phyloP scores from a whole-genome alignment of 2,888 invertebrate genomes.

The Leptopilina drosophilae region DNA sequence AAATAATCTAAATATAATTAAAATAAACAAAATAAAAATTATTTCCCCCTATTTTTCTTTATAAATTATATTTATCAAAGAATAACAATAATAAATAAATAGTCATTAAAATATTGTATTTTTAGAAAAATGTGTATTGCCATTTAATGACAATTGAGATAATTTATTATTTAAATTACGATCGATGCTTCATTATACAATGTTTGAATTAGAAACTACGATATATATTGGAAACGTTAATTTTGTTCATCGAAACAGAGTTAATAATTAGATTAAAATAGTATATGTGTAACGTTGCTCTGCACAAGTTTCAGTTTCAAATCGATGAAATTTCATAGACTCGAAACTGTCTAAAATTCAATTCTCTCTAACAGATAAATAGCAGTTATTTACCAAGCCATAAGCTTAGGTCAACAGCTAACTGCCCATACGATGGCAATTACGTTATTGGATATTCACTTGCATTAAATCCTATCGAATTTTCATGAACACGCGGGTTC shows the following conservation, averaged over 20 bases:
- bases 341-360: slow-evolving; percentile 20
- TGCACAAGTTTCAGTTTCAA: slow-evolving; percentile 4
- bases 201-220: background rate
- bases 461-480: slow-evolving; percentile 1
- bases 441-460: slow-evolving; percentile 23
- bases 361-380: slow-evolving; percentile 18
- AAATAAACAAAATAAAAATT: too few relatives aligned
- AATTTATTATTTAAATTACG: too few relatives aligned
- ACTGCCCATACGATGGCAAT: slow-evolving; percentile 29
- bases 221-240: background rate
- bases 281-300: background rate
- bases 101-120: too few relatives aligned
- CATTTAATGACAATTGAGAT: too few relatives aligned
- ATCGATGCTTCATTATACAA: too few relatives aligned
- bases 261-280: background rate
- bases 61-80: too few relatives aligned
- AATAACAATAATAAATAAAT: too few relatives aligned
- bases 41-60: too few relatives aligned
- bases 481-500: background rate
- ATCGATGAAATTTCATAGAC: slow-evolving; percentile 12
- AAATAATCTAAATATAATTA: too few relatives aligned
- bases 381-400: slow-evolving; percentile 27
- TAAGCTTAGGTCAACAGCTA: slow-evolving; percentile 31
- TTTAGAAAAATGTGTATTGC: too few relatives aligned
- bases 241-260: background rate